Evolutionary conservation across 2,888 invertebrate genomes (phyloP).

Genomic region (Anodontia alba): DNA sequence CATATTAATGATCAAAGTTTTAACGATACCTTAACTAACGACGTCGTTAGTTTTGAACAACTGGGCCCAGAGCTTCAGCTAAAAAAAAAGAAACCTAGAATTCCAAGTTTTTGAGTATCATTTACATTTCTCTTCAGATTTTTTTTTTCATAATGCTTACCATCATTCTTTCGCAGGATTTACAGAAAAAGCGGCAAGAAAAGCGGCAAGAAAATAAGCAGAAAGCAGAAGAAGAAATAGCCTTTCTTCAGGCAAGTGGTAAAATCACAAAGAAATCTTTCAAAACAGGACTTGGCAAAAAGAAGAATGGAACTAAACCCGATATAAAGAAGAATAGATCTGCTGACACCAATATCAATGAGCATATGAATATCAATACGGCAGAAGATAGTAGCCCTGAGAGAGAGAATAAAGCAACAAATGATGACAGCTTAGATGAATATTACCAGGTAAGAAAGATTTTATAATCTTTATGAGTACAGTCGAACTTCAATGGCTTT

Average conservation of each 20-base stretch:
- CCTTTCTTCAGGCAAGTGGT: constrained; percentile 78
- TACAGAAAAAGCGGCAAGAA: constrained; percentile 81
- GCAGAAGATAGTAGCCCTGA: constrained; percentile 57
- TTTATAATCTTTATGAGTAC: too few relatives aligned
- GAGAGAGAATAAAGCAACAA: constrained; percentile 37
- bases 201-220: constrained; percentile 78
- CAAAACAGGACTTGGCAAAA: constrained; percentile 62
- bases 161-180: too few relatives aligned
- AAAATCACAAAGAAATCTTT: constrained; percentile 77
- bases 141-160: too few relatives aligned
- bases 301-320: constrained; percentile 51
- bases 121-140: too few relatives aligned
- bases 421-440: constrained; percentile 59
- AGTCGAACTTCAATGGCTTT: too few relatives aligned
- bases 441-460: constrained; percentile 58
- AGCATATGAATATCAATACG: constrained; percentile 53
- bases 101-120: too few relatives aligned
- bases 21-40: too few relatives aligned
- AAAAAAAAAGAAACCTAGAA: too few relatives aligned
- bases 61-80: too few relatives aligned
- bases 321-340: constrained; percentile 33
- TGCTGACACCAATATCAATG: constrained; percentile 18
- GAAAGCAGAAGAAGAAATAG: constrained; percentile 81
- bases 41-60: too few relatives aligned
- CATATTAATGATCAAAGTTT: too few relatives aligned